These are phyloP conservation scores for Rafetus swinhoei DNA, from an alignment of 2,113 vertebrate species.

Conservation along the genomic window DNA sequence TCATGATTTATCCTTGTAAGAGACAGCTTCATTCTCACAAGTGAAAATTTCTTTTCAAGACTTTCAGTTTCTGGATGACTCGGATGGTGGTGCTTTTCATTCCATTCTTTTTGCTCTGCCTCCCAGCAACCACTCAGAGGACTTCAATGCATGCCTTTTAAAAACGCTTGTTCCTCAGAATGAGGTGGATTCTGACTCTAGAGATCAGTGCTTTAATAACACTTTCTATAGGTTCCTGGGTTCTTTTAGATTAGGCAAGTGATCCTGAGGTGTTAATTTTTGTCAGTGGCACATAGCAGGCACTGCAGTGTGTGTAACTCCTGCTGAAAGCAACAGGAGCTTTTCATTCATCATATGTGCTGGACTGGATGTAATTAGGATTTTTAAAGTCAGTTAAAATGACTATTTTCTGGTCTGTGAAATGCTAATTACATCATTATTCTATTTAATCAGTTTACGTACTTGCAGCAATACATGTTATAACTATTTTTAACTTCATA, in stretches of 20 bases:
- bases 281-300: neutral
- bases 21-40: slow-evolving; percentile 14
- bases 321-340: neutral
- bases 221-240: neutral
- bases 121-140: neutral
- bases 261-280: neutral
- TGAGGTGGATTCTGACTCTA: neutral
- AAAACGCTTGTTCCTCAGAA: neutral
- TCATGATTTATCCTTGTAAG: neutral
- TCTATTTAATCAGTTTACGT: neutral
- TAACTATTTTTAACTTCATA: too few species aligned
- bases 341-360: neutral
- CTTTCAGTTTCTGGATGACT: neutral
- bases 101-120: neutral
- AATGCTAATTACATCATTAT: neutral
- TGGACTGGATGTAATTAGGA: neutral
- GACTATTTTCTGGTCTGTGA: neutral
- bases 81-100: neutral
- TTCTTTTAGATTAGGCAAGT: neutral
- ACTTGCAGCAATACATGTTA: neutral
- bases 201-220: neutral
- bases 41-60: neutral
- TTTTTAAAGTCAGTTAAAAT: neutral
- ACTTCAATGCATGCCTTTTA: neutral
- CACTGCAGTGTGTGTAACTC: neutral